Conservation (phyloP, 2,113 vertebrate genomes). For the Epinephelus lanceolatus region DNA sequence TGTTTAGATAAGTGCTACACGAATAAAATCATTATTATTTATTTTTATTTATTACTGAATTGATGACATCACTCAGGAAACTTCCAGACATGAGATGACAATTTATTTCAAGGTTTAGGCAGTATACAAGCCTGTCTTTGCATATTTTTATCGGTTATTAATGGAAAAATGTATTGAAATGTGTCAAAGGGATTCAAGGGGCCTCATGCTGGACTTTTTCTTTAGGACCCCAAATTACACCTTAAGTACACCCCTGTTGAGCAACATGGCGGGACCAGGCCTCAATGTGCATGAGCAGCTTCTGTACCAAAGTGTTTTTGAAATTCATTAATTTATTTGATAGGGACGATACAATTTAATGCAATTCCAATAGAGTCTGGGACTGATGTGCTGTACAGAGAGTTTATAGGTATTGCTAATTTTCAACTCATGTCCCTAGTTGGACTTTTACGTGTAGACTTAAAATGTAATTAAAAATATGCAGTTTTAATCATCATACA, state of each 20-base stretch:
- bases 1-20: too few species aligned
- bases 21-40: too few species aligned
- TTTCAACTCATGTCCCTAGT: too few species aligned
- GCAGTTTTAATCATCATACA: too few species aligned
- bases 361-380: too few species aligned
- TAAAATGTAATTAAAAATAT: too few species aligned
- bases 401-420: too few species aligned
- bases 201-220: not conserved
- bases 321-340: too few species aligned
- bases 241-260: not conserved
- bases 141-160: not conserved
- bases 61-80: not conserved
- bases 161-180: not conserved
- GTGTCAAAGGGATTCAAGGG: not conserved
- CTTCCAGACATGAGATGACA: not conserved
- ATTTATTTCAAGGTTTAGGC: not conserved
- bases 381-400: too few species aligned
- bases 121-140: not conserved
- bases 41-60: too few species aligned
- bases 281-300: not conserved
- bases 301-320: not conserved
- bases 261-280: not conserved
- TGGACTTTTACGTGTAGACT: too few species aligned
- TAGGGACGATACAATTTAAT: too few species aligned
- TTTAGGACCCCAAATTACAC: not conserved